Percentiles rank a stretch among this genome's conserved stretches.
Conservation (phyloP, 2,113 vertebrate genomes). For the Reinhardtius hippoglossoides region DNA sequence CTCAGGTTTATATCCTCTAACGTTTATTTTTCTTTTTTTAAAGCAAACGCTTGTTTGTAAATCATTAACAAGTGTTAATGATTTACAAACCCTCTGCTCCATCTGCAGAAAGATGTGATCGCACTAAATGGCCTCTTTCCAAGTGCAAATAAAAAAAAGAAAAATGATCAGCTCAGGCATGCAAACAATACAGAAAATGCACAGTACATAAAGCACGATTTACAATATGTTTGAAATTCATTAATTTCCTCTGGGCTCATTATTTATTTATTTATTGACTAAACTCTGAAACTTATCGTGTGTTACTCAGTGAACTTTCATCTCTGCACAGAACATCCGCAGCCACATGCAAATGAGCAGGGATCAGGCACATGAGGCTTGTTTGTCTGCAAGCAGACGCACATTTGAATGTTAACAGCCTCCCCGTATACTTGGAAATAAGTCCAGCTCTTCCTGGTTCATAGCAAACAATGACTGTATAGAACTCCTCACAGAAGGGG, state of each 20-base stretch:
- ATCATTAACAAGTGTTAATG: no score
- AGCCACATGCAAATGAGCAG: background rate
- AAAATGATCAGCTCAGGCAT: background rate
- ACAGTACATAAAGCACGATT: background rate
- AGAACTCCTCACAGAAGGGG: background rate
- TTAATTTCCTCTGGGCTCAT: background rate
- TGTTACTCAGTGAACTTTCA: background rate
- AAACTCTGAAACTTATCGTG: background rate
- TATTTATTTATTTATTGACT: background rate
- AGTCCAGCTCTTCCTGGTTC: background rate
- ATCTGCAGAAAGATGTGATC: no score
- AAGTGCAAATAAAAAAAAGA: no score
- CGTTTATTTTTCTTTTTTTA: no score
- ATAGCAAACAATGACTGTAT: background rate
- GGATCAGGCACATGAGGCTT: background rate
- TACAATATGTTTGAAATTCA: background rate
- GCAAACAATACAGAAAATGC: background rate
- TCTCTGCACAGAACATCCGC: background rate
- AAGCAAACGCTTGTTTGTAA: no score
- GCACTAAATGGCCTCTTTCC: no score
- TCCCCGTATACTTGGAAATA: constrained; percentile 14
- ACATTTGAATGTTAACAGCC: constrained; percentile 54
- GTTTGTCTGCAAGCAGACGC: background rate
- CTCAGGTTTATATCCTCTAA: background rate
- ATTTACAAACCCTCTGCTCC: no score